Evolutionary conservation across 1,140 invertebrate species (phyloP).

Genomic region (Brachionus sp.): DNA sequence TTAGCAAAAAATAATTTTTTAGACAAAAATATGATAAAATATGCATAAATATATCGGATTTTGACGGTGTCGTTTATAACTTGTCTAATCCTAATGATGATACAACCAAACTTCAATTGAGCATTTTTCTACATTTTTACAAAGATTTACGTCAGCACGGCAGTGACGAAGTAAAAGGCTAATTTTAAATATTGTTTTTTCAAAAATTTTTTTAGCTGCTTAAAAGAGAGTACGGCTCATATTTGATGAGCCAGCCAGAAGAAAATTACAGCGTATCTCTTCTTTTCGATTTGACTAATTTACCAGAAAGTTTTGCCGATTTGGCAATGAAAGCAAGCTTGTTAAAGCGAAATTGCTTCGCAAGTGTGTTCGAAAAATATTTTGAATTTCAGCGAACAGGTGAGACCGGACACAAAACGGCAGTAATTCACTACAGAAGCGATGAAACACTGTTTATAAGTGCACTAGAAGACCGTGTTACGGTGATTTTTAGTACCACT

Average conservation of each 20-base stretch:
- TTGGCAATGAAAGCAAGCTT: slow-evolving; percentile 85
- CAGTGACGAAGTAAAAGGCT: slow-evolving; percentile 72
- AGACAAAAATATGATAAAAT: slow-evolving; percentile 91
- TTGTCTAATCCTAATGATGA: slow-evolving; percentile 93
- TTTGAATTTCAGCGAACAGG: slow-evolving; percentile 87
- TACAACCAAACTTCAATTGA: slow-evolving; percentile 94
- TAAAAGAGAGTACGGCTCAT: slow-evolving; percentile 79
- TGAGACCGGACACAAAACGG: slow-evolving; percentile 72
- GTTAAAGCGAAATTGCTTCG: slow-evolving; percentile 96
- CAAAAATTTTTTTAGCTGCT: slow-evolving; percentile 64
- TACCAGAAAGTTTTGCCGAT: slow-evolving; percentile 81
- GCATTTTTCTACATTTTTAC: slow-evolving; percentile 97
- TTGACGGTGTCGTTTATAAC: slow-evolving; percentile 97
- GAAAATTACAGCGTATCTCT: slow-evolving; percentile 88
- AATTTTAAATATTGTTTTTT: neutral
- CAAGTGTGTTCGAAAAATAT: slow-evolving; percentile 98
- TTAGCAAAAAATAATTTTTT: slow-evolving; percentile 57
- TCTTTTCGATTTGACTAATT: slow-evolving; percentile 84
- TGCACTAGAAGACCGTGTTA: slow-evolving; percentile 93
- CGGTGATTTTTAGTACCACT: slow-evolving; percentile 96
- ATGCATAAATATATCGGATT: slow-evolving; percentile 83
- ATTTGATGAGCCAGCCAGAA: slow-evolving; percentile 62
- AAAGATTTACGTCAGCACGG: slow-evolving; percentile 96
- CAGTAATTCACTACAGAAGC: slow-evolving; percentile 95
- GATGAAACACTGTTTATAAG: slow-evolving; percentile 99